phyloP scores from a whole-genome alignment of 64 coral and sea anemone species.

The Actinia tenebrosa region DNA sequence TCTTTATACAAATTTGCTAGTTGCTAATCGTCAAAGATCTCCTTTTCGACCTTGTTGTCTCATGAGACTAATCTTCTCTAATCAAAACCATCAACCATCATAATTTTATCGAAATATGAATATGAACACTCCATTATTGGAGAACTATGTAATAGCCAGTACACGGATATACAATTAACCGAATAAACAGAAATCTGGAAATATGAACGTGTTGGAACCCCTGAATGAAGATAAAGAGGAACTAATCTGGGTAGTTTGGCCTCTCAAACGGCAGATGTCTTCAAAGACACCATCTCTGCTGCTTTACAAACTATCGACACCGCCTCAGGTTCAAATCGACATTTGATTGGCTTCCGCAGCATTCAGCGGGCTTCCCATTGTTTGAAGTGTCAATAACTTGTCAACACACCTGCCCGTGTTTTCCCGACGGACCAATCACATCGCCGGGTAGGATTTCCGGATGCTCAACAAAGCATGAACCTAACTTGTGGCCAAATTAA shows the following conservation, averaged over 20 bases:
- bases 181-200: slow-evolving; percentile 19
- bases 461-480: slow-evolving; percentile 42
- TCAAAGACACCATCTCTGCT: slow-evolving; percentile 37
- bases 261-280: slow-evolving; percentile 57
- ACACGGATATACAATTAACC: slow-evolving; percentile 21
- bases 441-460: slow-evolving; percentile 54
- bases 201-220: slow-evolving; percentile 40
- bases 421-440: slow-evolving; percentile 55
- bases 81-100: slow-evolving; percentile 69
- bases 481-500: slow-evolving; percentile 41
- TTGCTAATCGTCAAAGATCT: slow-evolving; percentile 65
- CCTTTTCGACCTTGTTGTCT: slow-evolving; percentile 71
- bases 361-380: slow-evolving; percentile 78
- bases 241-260: slow-evolving; percentile 59
- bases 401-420: slow-evolving; percentile 84
- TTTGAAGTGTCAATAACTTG: slow-evolving; percentile 61
- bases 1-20: slow-evolving; percentile 46
- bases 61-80: slow-evolving; percentile 67
- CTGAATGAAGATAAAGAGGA: slow-evolving; percentile 62
- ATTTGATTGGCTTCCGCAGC: slow-evolving; percentile 64
- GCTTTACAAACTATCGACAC: slow-evolving; percentile 58
- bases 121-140: slow-evolving; percentile 31
- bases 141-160: slow-evolving; percentile 3
- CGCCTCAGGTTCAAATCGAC: slow-evolving; percentile 56
- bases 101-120: slow-evolving; percentile 46